Conservation (phyloP, 2,888 invertebrate species). For the Phortica magna region DNA sequence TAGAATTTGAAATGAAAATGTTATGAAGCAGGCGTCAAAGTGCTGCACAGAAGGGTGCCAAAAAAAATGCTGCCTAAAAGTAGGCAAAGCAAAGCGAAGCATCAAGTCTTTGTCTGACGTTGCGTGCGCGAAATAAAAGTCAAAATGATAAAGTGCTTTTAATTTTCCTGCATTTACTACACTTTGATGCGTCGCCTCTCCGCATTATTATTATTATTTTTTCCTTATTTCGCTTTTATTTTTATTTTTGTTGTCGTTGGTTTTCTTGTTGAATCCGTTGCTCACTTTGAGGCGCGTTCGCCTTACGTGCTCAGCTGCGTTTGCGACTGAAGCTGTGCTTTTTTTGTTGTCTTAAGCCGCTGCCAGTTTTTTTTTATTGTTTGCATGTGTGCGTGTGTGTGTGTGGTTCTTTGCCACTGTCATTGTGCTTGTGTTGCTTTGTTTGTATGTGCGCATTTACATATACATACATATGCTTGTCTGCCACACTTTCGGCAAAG, state of each 20-base stretch:
- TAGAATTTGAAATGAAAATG: conserved; percentile 42
- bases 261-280: conserved; percentile 1
- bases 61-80: background rate
- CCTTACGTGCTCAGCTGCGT: background rate
- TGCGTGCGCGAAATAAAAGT: conserved; percentile 34
- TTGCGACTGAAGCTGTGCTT: background rate
- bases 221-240: background rate
- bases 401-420: background rate
- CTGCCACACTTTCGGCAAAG: background rate
- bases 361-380: background rate
- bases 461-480: background rate
- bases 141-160: conserved; percentile 48
- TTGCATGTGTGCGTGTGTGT: no score
- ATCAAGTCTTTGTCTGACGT: background rate
- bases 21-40: conserved; percentile 11
- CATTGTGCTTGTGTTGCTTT: background rate
- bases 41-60: background rate
- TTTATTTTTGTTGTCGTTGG: background rate
- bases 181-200: conserved; percentile 30
- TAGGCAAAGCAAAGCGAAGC: background rate
- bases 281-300: background rate
- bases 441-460: background rate
- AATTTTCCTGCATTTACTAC: conserved; percentile 40
- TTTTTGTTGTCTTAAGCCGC: background rate
- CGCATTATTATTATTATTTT: background rate